A percentile compares a stretch with the other conserved stretches of the same genome.
These are phyloP conservation scores for Toxotes jaculatrix DNA, from an alignment of 2,113 vertebrate genomes.

Conservation along the genomic window DNA sequence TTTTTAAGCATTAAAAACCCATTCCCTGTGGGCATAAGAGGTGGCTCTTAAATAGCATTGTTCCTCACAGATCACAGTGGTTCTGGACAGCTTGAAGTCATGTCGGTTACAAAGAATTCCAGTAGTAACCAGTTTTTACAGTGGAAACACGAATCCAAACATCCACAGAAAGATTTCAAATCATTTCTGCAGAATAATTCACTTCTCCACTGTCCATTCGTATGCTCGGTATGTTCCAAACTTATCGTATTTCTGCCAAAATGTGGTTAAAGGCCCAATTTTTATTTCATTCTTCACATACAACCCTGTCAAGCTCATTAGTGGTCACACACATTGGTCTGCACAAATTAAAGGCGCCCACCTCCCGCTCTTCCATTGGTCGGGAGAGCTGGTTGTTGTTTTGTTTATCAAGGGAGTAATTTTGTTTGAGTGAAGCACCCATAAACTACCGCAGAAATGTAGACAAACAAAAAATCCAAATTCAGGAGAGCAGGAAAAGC, in stretches of 20 bases:
- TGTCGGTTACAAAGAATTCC: slow-evolving; percentile 39
- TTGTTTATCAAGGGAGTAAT: not conserved
- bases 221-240: not conserved
- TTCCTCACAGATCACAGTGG: slow-evolving; percentile 19
- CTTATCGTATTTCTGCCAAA: slow-evolving; percentile 10
- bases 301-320: slow-evolving; percentile 9
- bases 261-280: not conserved
- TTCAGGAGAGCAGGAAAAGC: not conserved
- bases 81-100: slow-evolving; percentile 39
- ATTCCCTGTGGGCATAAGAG: slow-evolving; percentile 35
- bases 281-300: slow-evolving; percentile 10
- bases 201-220: not conserved
- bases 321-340: not conserved
- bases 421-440: not conserved
- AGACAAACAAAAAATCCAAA: not conserved
- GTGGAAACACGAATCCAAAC: slow-evolving; percentile 36
- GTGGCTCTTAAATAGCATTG: slow-evolving; percentile 48
- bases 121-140: slow-evolving; percentile 23
- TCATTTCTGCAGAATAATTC: not conserved
- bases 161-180: slow-evolving; percentile 8
- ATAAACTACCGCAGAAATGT: not conserved
- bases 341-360: not conserved
- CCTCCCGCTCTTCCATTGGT: not conserved
- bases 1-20: slow-evolving; percentile 57
- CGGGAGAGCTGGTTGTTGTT: not conserved